These are phyloP conservation scores for Mustela nigripes DNA, from an alignment of 2,113 vertebrate species.

Conservation along the genomic window DNA sequence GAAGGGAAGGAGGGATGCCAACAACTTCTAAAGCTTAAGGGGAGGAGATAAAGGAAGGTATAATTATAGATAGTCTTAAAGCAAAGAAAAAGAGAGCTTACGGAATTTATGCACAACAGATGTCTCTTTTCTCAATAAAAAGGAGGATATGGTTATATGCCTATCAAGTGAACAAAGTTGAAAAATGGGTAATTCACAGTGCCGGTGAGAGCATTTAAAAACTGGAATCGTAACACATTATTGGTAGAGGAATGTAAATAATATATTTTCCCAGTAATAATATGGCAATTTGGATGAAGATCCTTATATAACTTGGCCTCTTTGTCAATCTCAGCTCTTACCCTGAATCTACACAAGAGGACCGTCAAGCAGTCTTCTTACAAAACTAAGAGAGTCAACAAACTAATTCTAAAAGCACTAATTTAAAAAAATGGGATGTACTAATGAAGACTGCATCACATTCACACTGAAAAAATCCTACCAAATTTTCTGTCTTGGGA, in stretches of 20 bases:
- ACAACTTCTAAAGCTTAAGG: background rate
- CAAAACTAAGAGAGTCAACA: background rate
- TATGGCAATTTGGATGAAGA: background rate
- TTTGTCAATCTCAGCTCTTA: background rate
- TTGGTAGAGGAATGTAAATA: background rate
- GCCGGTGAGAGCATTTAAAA: background rate
- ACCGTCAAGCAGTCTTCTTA: background rate
- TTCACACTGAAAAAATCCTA: background rate
- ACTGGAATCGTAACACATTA: background rate
- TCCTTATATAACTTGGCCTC: background rate
- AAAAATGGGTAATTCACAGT: background rate
- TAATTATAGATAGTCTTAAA: background rate
- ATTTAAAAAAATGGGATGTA: background rate
- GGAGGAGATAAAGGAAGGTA: background rate
- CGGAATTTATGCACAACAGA: background rate
- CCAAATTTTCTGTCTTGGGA: background rate
- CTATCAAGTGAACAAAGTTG: background rate
- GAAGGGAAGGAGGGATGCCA: background rate
- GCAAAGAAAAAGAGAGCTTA: background rate
- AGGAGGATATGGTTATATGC: background rate
- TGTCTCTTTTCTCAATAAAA: background rate
- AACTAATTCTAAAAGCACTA: background rate
- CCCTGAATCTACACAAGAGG: background rate
- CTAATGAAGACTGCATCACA: background rate
- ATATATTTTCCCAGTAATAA: background rate